phyloP scores from a whole-genome alignment of 2,888 invertebrate species.

The Chrysodeixis includens region DNA sequence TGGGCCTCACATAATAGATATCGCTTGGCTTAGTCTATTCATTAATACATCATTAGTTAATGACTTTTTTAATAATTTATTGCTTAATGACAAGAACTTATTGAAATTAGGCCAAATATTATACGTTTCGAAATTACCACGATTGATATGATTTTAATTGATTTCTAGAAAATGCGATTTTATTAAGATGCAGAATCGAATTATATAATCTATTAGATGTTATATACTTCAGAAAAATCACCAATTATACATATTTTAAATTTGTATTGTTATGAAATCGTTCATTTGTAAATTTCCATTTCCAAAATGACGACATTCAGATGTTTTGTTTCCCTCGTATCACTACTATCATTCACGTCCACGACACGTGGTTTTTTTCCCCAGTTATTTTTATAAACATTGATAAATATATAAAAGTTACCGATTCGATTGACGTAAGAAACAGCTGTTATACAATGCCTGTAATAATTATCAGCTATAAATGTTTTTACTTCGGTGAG shows the following conservation, averaged over 20 bases:
- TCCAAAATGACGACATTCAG: conserved; percentile 2
- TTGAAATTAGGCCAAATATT: too few relatives aligned
- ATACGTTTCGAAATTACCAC: too few relatives aligned
- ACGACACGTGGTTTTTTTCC: neutral
- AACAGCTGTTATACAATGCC: neutral
- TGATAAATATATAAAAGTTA: neutral
- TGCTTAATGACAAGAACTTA: too few relatives aligned
- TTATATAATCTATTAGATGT: too few relatives aligned
- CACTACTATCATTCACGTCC: conserved; percentile 1
- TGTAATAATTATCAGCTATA: neutral
- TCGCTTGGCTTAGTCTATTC: neutral
- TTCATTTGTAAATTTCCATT: conserved; percentile 1
- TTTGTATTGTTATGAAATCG: neutral
- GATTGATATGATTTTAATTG: too few relatives aligned
- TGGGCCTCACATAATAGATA: neutral
- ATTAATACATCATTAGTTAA: too few relatives aligned
- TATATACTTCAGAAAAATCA: too few relatives aligned
- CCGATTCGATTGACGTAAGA: neutral
- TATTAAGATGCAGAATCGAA: too few relatives aligned
- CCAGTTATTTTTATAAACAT: neutral
- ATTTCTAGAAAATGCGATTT: too few relatives aligned
- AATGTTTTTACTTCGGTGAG: neutral
- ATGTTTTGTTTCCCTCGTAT: conserved; percentile 1
- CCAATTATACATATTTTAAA: too few relatives aligned
- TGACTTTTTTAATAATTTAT: too few relatives aligned